phyloP scores from a whole-genome alignment of 2,113 vertebrate species.

The Herpailurus yagouaroundi region DNA sequence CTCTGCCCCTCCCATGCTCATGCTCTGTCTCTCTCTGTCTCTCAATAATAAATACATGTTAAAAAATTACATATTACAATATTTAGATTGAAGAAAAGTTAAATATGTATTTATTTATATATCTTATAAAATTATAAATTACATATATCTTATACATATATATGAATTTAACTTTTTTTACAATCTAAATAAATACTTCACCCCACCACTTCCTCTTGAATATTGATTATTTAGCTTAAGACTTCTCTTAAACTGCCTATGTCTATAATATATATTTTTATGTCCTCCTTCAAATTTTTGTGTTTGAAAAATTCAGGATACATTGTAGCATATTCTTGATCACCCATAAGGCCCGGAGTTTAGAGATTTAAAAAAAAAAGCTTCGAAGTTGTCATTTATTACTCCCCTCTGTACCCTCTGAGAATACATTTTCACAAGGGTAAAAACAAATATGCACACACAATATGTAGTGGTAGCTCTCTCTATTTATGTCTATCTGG shows the following conservation, averaged over 20 bases:
- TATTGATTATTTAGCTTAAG: background rate
- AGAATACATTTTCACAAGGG: background rate
- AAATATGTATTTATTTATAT: background rate
- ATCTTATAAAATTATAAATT: background rate
- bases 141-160: background rate
- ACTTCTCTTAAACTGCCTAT: background rate
- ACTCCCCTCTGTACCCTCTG: background rate
- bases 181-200: background rate
- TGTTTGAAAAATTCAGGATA: slow-evolving; percentile 31
- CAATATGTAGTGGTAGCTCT: background rate
- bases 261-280: background rate
- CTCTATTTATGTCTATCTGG: background rate
- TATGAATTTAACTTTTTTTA: background rate
- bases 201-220: background rate
- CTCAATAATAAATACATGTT: no score
- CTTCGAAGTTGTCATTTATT: background rate
- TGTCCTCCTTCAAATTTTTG: background rate
- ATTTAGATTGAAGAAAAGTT: background rate
- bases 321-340: background rate
- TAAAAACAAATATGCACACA: background rate
- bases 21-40: no score
- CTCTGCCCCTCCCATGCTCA: no score
- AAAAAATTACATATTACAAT: background rate
- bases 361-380: background rate
- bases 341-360: background rate